These are phyloP conservation scores for Solen grandis DNA, from an alignment of 1,140 invertebrate genomes.

Conservation along the genomic window DNA sequence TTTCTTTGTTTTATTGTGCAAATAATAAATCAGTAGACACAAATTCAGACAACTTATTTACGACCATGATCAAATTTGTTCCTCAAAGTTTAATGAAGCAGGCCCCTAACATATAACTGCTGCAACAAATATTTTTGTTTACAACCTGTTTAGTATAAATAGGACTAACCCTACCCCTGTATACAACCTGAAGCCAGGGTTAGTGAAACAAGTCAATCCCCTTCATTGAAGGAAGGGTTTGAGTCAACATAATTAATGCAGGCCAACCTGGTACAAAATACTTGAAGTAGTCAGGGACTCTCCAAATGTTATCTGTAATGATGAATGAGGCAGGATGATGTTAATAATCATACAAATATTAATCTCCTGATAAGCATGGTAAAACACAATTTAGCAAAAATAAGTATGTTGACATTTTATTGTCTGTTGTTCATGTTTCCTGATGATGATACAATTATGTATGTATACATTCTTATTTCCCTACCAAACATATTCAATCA, in stretches of 20 bases:
- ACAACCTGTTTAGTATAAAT: not conserved
- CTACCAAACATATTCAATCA: not conserved
- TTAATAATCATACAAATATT: too few species aligned
- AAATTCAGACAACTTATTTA: too few species aligned
- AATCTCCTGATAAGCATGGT: not conserved
- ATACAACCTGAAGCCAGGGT: not conserved
- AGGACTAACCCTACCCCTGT: not conserved
- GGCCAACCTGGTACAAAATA: conserved; percentile 25
- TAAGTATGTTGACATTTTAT: not conserved
- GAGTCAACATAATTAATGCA: not conserved
- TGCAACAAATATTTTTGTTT: not conserved
- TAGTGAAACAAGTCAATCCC: conserved; percentile 6
- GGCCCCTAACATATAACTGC: not conserved
- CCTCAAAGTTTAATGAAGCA: too few species aligned
- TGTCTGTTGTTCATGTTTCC: not conserved
- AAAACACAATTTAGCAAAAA: not conserved
- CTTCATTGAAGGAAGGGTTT: not conserved
- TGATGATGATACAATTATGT: not conserved
- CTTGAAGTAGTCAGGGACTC: conserved; percentile 14
- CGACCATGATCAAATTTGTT: too few species aligned
- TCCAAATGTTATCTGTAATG: conserved; percentile 3
- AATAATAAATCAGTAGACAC: too few species aligned
- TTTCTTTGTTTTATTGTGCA: too few species aligned
- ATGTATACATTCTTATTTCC: not conserved
- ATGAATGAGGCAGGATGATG: too few species aligned